phyloP scores from a whole-genome alignment of 2,113 vertebrate genomes.

The Oxyura jamaicensis region DNA sequence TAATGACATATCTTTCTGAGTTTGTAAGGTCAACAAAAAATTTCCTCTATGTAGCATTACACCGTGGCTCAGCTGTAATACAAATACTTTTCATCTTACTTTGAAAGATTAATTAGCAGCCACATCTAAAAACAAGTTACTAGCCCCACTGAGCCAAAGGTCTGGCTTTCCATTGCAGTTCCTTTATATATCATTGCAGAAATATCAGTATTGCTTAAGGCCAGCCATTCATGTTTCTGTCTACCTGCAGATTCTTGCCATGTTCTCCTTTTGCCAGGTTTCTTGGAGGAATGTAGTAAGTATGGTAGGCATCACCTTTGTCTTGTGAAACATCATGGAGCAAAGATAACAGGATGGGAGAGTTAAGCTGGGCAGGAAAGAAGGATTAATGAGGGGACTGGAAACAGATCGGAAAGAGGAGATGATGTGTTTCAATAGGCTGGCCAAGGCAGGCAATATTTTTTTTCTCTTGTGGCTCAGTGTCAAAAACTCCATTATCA shows the following conservation, averaged over 20 bases:
- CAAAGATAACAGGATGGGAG: slow-evolving; percentile 26
- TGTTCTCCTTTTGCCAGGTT: slow-evolving; percentile 24
- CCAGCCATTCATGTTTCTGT: neutral
- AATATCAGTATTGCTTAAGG: slow-evolving; percentile 44
- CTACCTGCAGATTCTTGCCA: slow-evolving; percentile 40
- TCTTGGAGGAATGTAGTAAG: slow-evolving; percentile 1
- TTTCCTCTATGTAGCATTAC: neutral
- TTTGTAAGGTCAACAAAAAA: neutral
- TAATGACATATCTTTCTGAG: neutral
- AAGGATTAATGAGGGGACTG: slow-evolving; percentile 23
- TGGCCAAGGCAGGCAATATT: slow-evolving; percentile 19
- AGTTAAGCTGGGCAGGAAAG: slow-evolving; percentile 28
- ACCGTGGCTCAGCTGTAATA: neutral
- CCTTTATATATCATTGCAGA: slow-evolving; percentile 19
- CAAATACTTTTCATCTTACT: neutral
- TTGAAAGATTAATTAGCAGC: slow-evolving; percentile 26
- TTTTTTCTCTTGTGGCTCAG: slow-evolving; percentile 23
- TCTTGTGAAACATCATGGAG: neutral
- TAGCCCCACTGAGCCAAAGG: slow-evolving; percentile 22
- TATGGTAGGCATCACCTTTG: neutral
- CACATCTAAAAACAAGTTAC: slow-evolving; percentile 23
- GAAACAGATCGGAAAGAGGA: slow-evolving; percentile 35
- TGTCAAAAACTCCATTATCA: slow-evolving; percentile 53
- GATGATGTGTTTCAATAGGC: slow-evolving; percentile 3
- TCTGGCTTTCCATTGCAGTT: neutral